Evolutionary conservation across 1,140 invertebrate genomes (phyloP).

Genomic region (Drosophila ficusphila): DNA sequence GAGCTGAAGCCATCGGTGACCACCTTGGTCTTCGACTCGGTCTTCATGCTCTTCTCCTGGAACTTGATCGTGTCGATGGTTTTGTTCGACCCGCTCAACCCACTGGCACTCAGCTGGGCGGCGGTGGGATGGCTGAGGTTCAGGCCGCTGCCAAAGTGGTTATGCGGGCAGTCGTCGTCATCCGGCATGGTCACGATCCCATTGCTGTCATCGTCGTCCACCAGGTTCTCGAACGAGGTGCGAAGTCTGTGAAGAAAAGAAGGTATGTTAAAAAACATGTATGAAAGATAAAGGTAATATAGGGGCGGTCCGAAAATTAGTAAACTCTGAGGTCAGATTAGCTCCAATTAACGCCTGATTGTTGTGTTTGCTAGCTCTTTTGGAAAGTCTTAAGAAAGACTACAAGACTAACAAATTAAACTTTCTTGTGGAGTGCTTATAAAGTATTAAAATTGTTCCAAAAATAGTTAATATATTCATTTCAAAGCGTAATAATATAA

Average conservation of each 20-base stretch:
- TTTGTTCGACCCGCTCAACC: conserved; percentile 70
- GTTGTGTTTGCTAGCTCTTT: neutral
- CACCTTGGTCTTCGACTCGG: conserved; percentile 91
- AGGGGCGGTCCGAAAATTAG: no score
- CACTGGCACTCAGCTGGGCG: conserved; percentile 60
- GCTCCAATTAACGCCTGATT: neutral
- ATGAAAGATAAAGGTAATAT: no score
- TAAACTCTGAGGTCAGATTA: no score
- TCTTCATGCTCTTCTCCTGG: conserved; percentile 91
- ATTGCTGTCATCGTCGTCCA: conserved; percentile 85
- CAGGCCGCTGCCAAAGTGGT: conserved; percentile 62
- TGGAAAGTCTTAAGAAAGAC: neutral
- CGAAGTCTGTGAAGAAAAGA: conserved; percentile 84
- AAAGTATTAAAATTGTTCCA: no score
- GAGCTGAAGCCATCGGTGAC: conserved; percentile 93
- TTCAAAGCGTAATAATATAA: no score
- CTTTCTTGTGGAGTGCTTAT: neutral
- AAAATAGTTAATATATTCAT: no score
- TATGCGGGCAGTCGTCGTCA: conserved; percentile 86
- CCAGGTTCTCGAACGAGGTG: conserved; percentile 88
- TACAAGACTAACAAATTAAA: no score
- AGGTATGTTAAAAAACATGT: no score
- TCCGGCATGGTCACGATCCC: conserved; percentile 92
- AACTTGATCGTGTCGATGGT: conserved; percentile 89
- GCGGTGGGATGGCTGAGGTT: conserved; percentile 61